These are phyloP conservation scores for Epinephelus moara DNA, from an alignment of 2,113 vertebrate genomes.

Conservation along the genomic window DNA sequence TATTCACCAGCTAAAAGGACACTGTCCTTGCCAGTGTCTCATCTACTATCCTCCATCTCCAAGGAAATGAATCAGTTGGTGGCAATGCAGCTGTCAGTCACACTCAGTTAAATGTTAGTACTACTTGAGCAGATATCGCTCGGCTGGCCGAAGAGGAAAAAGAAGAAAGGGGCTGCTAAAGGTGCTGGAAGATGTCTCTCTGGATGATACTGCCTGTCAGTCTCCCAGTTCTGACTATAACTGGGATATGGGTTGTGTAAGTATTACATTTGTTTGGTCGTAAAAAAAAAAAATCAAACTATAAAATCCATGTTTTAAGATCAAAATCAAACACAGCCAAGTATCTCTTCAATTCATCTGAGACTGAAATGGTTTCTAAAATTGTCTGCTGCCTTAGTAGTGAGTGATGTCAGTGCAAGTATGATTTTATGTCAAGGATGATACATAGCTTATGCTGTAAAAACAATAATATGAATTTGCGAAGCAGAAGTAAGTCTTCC, in stretches of 20 bases:
- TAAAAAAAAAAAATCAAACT: not conserved
- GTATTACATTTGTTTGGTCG: slow-evolving; percentile 59
- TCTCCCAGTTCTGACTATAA: slow-evolving; percentile 90
- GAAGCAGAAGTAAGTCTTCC: not conserved
- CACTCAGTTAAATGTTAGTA: slow-evolving; percentile 81
- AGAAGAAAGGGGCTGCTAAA: slow-evolving; percentile 69
- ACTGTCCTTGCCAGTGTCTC: slow-evolving; percentile 37
- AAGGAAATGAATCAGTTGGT: slow-evolving; percentile 52
- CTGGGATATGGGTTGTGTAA: slow-evolving; percentile 94
- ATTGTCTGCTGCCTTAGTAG: not conserved
- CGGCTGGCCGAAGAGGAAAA: slow-evolving; percentile 83
- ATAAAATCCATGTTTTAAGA: not conserved
- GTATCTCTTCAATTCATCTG: not conserved
- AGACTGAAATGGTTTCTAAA: not conserved
- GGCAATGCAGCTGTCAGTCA: slow-evolving; percentile 55
- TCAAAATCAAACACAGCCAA: not conserved
- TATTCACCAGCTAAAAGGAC: slow-evolving; percentile 48
- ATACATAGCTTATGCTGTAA: not conserved
- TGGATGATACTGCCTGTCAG: slow-evolving; percentile 90
- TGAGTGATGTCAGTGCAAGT: not conserved
- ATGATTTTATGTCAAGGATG: not conserved
- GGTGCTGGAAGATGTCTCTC: slow-evolving; percentile 84
- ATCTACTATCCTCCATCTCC: slow-evolving; percentile 34
- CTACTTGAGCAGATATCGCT: slow-evolving; percentile 75
- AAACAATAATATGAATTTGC: not conserved